phyloP scores from a whole-genome alignment of 2,888 invertebrate genomes.

The Scaeva pyrastri region DNA sequence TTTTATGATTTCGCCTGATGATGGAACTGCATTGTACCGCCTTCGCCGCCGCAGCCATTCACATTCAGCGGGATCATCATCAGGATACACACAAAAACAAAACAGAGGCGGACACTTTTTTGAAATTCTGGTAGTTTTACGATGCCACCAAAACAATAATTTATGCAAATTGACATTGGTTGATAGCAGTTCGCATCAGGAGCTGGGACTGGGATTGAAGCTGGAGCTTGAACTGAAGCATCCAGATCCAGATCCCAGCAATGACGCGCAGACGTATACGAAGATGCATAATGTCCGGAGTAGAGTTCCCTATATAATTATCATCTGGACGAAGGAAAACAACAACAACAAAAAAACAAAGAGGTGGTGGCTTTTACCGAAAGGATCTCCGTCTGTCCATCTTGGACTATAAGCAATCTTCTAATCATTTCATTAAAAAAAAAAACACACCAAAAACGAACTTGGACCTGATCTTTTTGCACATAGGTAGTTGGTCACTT shows the following conservation, averaged over 20 bases:
- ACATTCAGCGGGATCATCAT: neutral
- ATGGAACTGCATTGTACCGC: conserved; percentile 73
- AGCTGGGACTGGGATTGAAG: neutral
- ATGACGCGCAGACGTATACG: conserved; percentile 50
- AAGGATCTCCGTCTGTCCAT: conserved; percentile 52
- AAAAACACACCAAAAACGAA: conserved; percentile 29
- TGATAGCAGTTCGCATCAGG: conserved; percentile 45
- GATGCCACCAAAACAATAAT: conserved; percentile 76
- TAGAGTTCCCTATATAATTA: conserved; percentile 67
- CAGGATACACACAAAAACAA: neutral
- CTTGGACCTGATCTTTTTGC: conserved; percentile 20
- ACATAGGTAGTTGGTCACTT: neutral
- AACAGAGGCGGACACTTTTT: conserved; percentile 70
- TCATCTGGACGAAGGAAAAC: conserved; percentile 39
- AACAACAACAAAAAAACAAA: neutral
- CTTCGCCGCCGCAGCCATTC: conserved; percentile 47
- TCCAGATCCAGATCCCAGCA: conserved; percentile 26
- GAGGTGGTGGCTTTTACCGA: conserved; percentile 39
- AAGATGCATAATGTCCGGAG: conserved; percentile 43
- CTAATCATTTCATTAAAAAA: conserved; percentile 72
- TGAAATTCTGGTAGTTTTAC: conserved; percentile 68
- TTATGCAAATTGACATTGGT: conserved; percentile 75
- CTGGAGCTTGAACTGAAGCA: no score
- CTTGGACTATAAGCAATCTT: conserved; percentile 65
- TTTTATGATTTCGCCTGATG: conserved; percentile 44